A percentile compares a stretch with the other conserved stretches of the same genome.
These are phyloP conservation scores for Apodemia mormo DNA, from an alignment of 2,888 invertebrate species.

Conservation along the genomic window DNA sequence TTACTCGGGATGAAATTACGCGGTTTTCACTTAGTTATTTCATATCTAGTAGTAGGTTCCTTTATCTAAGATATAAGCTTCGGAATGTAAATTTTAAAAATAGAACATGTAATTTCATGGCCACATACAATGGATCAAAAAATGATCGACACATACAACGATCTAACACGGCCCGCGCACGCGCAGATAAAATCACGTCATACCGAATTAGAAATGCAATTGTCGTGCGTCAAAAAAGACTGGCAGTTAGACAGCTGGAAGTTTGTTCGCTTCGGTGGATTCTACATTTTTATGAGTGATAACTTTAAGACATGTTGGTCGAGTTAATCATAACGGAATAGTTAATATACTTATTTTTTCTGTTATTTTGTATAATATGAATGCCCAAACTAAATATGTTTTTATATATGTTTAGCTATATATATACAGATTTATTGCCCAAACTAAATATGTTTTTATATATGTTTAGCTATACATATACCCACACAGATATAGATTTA, in stretches of 20 bases:
- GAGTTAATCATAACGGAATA: background rate
- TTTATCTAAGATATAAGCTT: too few species aligned
- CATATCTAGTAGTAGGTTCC: too few species aligned
- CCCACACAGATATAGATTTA: too few species aligned
- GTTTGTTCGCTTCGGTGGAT: slow-evolving; percentile 36
- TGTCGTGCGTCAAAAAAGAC: slow-evolving; percentile 41
- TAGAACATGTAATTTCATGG: slow-evolving; percentile 4
- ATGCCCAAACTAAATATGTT: too few species aligned
- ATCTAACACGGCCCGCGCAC: slow-evolving; percentile 42
- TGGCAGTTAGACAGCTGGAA: slow-evolving; percentile 38
- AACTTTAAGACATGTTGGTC: background rate
- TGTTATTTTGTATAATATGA: too few species aligned
- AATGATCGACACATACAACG: slow-evolving; percentile 41
- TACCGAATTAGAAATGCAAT: slow-evolving; percentile 51
- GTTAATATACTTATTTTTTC: background rate
- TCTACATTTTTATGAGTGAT: slow-evolving; percentile 21
- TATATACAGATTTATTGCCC: too few species aligned
- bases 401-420: too few species aligned
- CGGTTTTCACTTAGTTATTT: too few species aligned
- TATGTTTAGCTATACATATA: too few species aligned
- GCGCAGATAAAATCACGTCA: slow-evolving; percentile 49
- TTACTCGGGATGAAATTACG: too few species aligned
- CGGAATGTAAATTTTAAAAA: too few species aligned
- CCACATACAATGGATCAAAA: slow-evolving; percentile 28
- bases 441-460: too few species aligned